These are phyloP conservation scores for Pseudanteris insignis DNA, from an alignment of 2,888 invertebrate species.

Conservation along the genomic window DNA sequence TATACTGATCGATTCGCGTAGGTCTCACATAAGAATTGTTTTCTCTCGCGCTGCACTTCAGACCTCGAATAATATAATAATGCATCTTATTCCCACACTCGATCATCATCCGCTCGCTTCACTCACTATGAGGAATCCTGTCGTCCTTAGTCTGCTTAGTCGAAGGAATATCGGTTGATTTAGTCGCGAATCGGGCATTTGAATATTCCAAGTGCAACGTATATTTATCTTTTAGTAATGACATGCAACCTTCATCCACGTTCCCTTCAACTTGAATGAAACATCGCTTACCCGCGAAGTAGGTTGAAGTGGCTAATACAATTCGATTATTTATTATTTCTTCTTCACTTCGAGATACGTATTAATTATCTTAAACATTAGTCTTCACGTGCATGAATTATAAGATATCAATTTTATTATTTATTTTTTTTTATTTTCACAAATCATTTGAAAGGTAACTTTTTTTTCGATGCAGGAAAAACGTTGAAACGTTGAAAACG, in stretches of 20 bases:
- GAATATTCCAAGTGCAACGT: conserved; percentile 28
- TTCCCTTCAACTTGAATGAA: conserved; percentile 41
- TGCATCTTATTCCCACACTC: conserved; percentile 40
- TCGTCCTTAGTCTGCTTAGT: conserved; percentile 50
- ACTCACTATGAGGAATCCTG: conserved; percentile 48
- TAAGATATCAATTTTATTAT: too few relatives aligned
- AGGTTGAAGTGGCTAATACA: conserved; percentile 19
- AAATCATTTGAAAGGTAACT: too few relatives aligned
- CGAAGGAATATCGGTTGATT: conserved; percentile 29
- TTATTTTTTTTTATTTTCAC: too few relatives aligned
- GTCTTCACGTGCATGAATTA: too few relatives aligned
- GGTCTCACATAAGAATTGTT: conserved; percentile 30
- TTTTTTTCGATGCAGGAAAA: too few relatives aligned
- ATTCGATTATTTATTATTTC: conserved; percentile 21
- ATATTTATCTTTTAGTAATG: conserved; percentile 29
- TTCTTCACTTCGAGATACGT: conserved; percentile 8
- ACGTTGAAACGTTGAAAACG: neutral
- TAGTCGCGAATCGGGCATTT: conserved; percentile 30
- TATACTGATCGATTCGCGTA: conserved; percentile 24
- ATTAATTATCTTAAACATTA: too few relatives aligned
- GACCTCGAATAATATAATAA: conserved; percentile 33
- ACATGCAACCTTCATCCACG: conserved; percentile 23
- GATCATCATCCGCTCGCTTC: conserved; percentile 39
- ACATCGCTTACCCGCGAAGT: conserved; percentile 16
- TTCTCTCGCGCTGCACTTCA: conserved; percentile 18